Evolutionary conservation across 2,888 invertebrate species (phyloP), one percentile per base, ranked within the genome.

Genomic region (Ypsolopha sequella): DNA sequence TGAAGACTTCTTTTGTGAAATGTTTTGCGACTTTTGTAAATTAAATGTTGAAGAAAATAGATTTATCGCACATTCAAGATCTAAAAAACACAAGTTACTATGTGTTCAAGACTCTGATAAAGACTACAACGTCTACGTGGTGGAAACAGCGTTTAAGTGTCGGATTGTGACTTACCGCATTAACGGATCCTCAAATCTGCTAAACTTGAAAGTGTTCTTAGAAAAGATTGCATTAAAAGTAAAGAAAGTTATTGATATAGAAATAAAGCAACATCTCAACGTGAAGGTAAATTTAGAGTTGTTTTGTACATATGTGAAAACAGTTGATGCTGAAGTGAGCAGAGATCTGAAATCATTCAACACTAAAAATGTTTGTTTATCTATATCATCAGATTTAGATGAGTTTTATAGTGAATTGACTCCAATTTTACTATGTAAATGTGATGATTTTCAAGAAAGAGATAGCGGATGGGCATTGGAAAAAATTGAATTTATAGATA

Each of bases 401-500:
- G 55, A 58, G 36, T 41, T 58, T 48, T 58, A 10, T 33, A 13
- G 6, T 47, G 6, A 8, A 47, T 55, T 33, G 58, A 55, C 9
- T 11, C 38, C 13, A 46, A n/a, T 11, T 39, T 3, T 51, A 33
- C 24, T 35, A 11, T n/a, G 11, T 24, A 43, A 39, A 51, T 48
- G 59, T 34, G 48, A 52, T 45, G 49, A 46, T 14, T 62, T 64
- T 55, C 57, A 62, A 39, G 58, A 58, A 51, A 62, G 59, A 53
- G 58, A 61, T 44, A 61, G 60, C 48, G 58, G 58, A 7, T 62
- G 60, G 59, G 56, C 52, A 55, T 41, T 63, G 7, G 46, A 51
- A 48, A 24, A 56, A 35, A 58, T 58, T 7, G 43, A 46, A 1
- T 35, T 35, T 43, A 43, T 62, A 36, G 59, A 60, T 45, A 51